These are phyloP conservation scores for Pomatostomus ruficeps DNA, from an alignment of 2,113 vertebrate species.

Conservation along the genomic window DNA sequence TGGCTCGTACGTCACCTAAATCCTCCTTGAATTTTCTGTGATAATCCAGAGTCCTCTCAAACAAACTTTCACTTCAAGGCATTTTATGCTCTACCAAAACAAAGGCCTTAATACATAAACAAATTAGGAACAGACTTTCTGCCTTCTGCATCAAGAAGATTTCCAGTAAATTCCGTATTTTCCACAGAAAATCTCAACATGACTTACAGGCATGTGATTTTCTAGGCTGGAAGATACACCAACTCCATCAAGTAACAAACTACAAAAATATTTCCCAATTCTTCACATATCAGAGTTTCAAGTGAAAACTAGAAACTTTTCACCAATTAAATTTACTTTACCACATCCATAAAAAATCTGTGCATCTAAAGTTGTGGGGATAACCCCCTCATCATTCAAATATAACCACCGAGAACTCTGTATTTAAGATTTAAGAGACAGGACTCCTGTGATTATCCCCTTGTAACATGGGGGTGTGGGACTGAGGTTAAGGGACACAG, in stretches of 20 bases:
- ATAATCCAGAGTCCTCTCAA: background rate
- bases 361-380: background rate
- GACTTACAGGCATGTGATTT: accelerated
- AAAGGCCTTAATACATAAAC: background rate
- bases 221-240: background rate
- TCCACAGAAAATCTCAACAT: background rate
- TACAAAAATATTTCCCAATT: background rate
- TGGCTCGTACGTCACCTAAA: background rate
- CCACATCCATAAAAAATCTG: background rate
- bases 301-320: background rate
- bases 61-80: background rate
- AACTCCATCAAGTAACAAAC: background rate
- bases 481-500: background rate
- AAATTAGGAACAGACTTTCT: background rate
- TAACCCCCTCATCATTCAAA: background rate
- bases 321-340: background rate
- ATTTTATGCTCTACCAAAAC: background rate
- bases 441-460: background rate
- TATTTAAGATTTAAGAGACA: background rate
- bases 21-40: background rate
- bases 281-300: background rate
- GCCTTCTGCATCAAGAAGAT: background rate
- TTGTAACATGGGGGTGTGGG: background rate
- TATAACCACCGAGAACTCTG: accelerated
- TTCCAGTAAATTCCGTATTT: background rate